Evolutionary conservation across 2,888 invertebrate genomes (phyloP), one percentile per base, ranked within the genome.

Genomic region (Mechanitis messenoides): DNA sequence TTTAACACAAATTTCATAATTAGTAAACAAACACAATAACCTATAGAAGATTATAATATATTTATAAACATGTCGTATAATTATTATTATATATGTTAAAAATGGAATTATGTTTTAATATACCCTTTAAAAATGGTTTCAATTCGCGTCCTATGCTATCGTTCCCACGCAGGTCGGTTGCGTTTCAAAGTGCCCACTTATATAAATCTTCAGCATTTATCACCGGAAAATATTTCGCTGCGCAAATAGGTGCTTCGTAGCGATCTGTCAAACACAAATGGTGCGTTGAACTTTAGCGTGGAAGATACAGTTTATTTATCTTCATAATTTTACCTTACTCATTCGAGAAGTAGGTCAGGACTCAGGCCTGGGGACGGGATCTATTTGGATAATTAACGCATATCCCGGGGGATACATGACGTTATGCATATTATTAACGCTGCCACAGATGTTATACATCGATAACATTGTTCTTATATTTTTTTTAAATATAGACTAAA

Each of bases 131-230:
- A 38, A 50, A 50, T 11, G 50, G 6, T 50, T 50, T n/a, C 28
- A 50, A 50, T 50, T 31, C 50, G 6, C 50, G 46, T 12, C 33
- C 42, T 9, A 28, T 45, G 42, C n/a, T 58, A 53, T 45, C 53
- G 38, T 45, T 38, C 45, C 58, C 20, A 45, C 53, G 31, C 33
- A 54, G 38, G 61, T 59, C 59, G 61, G 64, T 62, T 46, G 65
- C 60, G 56, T 53, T 58, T 68, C 63, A 62, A 68, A 68, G 60
- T 65, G 64, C 53, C 59, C 65, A 58, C 65, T 65, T 65, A 65
- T 66, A 68, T 67, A 71, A 69, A 69, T 71, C 62, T 64, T 56
- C 61, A 46, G 42, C 62, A 66, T 69, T 59, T 65, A 60, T 62
- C 66, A 61, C 42, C 58, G 62, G 50, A 57, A 65, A 65, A 60